These are phyloP conservation scores for Zygogramma bicolorata DNA, from an alignment of 2,888 invertebrate genomes.

Conservation along the genomic window DNA sequence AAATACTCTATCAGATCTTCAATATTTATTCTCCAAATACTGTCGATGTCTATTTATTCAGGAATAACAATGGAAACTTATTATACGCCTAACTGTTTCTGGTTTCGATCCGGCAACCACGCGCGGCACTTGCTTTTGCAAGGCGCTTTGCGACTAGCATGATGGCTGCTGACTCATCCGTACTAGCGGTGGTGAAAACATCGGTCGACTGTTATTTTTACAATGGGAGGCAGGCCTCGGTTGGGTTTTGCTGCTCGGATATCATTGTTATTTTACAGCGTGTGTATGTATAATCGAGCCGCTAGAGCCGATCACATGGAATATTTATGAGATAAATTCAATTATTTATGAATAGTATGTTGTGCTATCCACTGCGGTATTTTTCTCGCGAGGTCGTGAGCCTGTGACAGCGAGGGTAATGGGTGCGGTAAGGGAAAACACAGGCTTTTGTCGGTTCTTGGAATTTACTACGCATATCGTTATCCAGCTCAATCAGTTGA, in stretches of 20 bases:
- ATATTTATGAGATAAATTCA: conserved; percentile 32
- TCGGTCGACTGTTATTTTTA: conserved; percentile 50
- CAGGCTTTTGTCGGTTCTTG: neutral
- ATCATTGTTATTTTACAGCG: conserved; percentile 7
- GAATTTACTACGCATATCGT: neutral
- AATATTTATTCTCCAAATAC: too few relatives aligned
- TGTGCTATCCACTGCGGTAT: neutral
- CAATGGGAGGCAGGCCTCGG: conserved; percentile 23
- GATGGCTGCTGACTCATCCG: conserved; percentile 65
- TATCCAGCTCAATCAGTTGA: neutral
- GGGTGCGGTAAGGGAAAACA: neutral
- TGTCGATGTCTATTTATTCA: too few relatives aligned
- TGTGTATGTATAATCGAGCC: neutral
- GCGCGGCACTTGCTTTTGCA: conserved; percentile 58
- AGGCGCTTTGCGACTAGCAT: conserved; percentile 50
- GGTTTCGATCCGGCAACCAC: conserved; percentile 31
- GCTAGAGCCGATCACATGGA: conserved; percentile 27
- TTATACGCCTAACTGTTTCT: conserved; percentile 26
- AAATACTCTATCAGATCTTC: too few relatives aligned
- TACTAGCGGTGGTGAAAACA: conserved; percentile 61
- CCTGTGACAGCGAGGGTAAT: neutral
- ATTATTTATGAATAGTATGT: conserved; percentile 25
- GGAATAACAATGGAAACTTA: too few relatives aligned
- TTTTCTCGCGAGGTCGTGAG: neutral
- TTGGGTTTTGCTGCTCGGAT: neutral